Evolutionary conservation across 2,797 vertebrate species (phyloP).

Genomic region (Vipera latastei): DNA sequence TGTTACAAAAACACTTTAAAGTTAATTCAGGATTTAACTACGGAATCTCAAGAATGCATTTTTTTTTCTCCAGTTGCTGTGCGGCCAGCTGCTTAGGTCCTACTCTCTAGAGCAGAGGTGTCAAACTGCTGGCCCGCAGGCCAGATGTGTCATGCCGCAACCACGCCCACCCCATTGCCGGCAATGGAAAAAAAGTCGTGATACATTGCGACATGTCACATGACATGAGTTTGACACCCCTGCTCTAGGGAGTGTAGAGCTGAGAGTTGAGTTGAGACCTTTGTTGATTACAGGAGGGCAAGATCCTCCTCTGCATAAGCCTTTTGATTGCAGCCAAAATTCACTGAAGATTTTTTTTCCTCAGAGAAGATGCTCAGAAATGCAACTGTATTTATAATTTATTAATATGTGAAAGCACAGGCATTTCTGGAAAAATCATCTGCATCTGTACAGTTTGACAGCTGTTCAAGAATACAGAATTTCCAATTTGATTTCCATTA

Average conservation of each 20-base stretch:
- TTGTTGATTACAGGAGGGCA: neutral
- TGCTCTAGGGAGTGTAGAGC: neutral
- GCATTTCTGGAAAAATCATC: conserved; percentile 32
- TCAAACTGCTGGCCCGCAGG: too few relatives aligned
- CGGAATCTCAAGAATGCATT: neutral
- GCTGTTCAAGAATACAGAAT: conserved; percentile 22
- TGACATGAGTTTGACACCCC: too few relatives aligned
- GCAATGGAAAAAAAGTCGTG: too few relatives aligned
- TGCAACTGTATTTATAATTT: neutral
- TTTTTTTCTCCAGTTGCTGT: too few relatives aligned
- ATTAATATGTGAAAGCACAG: neutral
- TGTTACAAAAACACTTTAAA: neutral
- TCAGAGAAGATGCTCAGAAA: neutral
- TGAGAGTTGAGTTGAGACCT: neutral
- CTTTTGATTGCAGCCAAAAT: neutral
- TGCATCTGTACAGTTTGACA: conserved; percentile 25
- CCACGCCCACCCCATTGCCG: too few relatives aligned
- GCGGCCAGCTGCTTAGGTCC: neutral
- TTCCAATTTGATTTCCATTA: conserved; percentile 39
- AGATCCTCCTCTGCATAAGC: neutral
- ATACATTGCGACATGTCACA: too few relatives aligned
- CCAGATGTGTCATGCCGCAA: too few relatives aligned
- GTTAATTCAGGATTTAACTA: neutral
- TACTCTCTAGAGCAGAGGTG: neutral
- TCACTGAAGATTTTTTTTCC: neutral